Evolutionary conservation across 2,888 invertebrate species (phyloP).

Genomic region (Orthosia gothica): DNA sequence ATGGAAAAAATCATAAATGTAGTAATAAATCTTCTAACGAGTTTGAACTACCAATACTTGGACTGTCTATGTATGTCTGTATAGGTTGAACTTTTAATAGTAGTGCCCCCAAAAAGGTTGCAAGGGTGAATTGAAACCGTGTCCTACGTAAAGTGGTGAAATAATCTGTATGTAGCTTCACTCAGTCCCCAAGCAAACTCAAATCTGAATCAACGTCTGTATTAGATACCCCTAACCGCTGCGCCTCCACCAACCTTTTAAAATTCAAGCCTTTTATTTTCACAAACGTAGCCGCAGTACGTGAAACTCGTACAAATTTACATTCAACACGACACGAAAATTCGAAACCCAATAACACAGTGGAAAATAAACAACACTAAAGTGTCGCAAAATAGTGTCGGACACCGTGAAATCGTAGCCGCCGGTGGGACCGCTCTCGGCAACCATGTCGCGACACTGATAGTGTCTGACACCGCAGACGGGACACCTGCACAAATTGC

Average conservation of each 20-base stretch:
- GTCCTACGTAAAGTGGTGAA: too few species aligned
- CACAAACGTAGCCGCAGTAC: constrained; percentile 53
- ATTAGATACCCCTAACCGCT: constrained; percentile 25
- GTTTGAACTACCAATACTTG: too few species aligned
- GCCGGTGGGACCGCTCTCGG: constrained; percentile 63
- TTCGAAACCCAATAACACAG: constrained; percentile 73
- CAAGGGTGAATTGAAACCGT: neutral
- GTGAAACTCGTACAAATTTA: constrained; percentile 71
- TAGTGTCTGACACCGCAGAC: constrained; percentile 74
- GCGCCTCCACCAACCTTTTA: constrained; percentile 31
- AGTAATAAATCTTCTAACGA: too few species aligned
- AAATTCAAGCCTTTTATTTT: constrained; percentile 63
- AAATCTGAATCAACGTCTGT: constrained; percentile 41
- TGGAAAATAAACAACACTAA: constrained; percentile 74
- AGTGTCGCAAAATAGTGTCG: constrained; percentile 71
- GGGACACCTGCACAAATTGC: constrained; percentile 74
- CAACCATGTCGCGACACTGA: constrained; percentile 69
- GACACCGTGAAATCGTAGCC: constrained; percentile 71
- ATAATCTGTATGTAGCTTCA: neutral
- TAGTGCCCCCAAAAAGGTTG: neutral
- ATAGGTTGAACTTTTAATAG: too few species aligned
- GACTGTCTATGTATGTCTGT: too few species aligned
- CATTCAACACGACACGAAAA: constrained; percentile 72
- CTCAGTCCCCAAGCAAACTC: constrained; percentile 6
- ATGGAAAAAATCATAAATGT: too few species aligned